Conservation (phyloP, 2,113 vertebrate genomes). For the Myrmophylax atrothorax region DNA sequence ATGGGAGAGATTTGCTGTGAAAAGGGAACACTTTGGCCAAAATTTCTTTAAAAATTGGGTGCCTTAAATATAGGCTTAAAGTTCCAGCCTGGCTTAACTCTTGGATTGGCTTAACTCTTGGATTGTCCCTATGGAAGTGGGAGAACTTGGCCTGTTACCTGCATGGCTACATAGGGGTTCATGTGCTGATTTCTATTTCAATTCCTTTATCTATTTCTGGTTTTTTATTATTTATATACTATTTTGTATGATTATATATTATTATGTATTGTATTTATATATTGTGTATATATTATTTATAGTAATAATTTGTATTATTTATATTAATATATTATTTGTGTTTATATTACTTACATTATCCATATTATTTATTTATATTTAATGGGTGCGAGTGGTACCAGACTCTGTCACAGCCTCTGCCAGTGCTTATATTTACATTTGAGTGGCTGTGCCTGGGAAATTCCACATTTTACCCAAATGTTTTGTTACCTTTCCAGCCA, state of each 20-base stretch:
- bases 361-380: neutral
- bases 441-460: neutral
- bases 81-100: neutral
- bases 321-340: neutral
- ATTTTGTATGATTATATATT: neutral
- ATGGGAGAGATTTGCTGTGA: neutral
- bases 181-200: neutral
- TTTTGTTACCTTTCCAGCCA: neutral
- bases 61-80: neutral
- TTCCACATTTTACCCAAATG: neutral
- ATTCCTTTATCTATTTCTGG: neutral
- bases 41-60: neutral
- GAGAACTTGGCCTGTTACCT: neutral
- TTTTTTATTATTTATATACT: neutral
- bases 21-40: neutral
- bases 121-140: neutral
- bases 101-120: neutral
- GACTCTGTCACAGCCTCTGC: fast-evolving
- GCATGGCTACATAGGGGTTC: neutral
- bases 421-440: neutral
- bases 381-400: neutral
- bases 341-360: neutral
- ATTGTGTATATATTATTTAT: neutral
- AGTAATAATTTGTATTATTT: too few species aligned
- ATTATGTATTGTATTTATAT: neutral